Conservation (phyloP, 2,113 vertebrate species). For the Pangasianodon gigas region DNA sequence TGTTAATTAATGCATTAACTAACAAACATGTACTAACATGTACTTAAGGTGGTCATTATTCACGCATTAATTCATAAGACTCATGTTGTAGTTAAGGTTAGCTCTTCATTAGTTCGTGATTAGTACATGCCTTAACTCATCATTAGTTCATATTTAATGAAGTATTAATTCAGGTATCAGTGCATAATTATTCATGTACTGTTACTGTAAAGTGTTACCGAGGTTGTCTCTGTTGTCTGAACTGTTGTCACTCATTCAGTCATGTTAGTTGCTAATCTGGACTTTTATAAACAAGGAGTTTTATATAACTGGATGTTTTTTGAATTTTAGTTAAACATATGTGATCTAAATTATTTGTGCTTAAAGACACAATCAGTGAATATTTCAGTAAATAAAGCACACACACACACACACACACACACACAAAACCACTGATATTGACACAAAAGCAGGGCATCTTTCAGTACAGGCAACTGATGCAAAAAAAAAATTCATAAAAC, state of each 20-base stretch:
- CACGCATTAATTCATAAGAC: no score
- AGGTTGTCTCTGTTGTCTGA: no score
- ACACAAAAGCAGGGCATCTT: constrained; percentile 52
- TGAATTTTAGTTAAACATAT: background rate
- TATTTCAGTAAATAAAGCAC: constrained; percentile 36
- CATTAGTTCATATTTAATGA: no score
- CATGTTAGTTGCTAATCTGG: background rate
- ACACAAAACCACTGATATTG: constrained; percentile 41
- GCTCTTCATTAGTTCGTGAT: no score
- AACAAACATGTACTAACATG: no score
- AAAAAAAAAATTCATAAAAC: constrained; percentile 52
- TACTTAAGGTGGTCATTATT: no score
- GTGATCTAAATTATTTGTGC: constrained; percentile 20
- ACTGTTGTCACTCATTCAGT: background rate
- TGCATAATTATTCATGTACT: no score
- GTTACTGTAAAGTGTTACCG: no score
- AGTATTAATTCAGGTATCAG: no score
- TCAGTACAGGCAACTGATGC: constrained; percentile 41
- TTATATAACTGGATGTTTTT: background rate
- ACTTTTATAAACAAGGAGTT: background rate
- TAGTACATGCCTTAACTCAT: no score
- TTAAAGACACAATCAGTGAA: constrained; percentile 28
- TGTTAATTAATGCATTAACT: no score
- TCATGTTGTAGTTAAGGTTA: no score
- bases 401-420: constrained; percentile 23